Evolutionary conservation across 2,797 vertebrate species (phyloP).

Genomic region (Selene dorsalis): DNA sequence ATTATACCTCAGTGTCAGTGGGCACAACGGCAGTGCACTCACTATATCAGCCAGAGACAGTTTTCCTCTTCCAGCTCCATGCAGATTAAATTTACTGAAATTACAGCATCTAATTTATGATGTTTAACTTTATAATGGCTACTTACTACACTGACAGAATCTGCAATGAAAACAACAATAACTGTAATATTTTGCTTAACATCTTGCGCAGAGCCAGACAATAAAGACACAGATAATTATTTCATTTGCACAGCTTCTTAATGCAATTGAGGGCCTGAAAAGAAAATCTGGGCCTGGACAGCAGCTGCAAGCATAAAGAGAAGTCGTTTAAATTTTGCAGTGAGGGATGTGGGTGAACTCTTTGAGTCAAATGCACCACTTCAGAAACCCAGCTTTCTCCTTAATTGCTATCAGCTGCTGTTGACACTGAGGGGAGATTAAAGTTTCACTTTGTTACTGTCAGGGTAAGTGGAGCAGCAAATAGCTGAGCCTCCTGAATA

Average conservation of each 20-base stretch:
- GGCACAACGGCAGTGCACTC: constrained; percentile 33
- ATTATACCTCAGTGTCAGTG: constrained; percentile 57
- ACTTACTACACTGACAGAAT: constrained; percentile 22
- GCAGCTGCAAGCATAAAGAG: constrained; percentile 27
- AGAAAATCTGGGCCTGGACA: constrained; percentile 22
- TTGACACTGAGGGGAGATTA: constrained; percentile 82
- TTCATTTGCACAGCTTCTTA: constrained; percentile 35
- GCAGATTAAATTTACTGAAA: constrained; percentile 52
- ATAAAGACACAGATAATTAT: constrained; percentile 25
- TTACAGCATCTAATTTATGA: constrained; percentile 35
- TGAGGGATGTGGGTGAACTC: constrained; percentile 67
- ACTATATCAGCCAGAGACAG: constrained; percentile 34
- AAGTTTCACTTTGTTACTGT: constrained; percentile 86
- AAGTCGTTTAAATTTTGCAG: constrained; percentile 53
- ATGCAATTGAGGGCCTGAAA: constrained; percentile 36
- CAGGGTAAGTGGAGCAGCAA: constrained; percentile 84
- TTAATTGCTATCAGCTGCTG: constrained; percentile 82
- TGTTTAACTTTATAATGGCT: constrained; percentile 42
- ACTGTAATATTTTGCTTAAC: constrained; percentile 25
- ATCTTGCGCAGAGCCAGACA: constrained; percentile 31
- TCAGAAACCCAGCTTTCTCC: constrained; percentile 72
- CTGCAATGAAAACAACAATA: constrained; percentile 36
- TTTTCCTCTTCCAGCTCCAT: constrained; percentile 42
- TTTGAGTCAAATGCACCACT: constrained; percentile 73
- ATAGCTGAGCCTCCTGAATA: constrained; percentile 82